Base-by-base conservation (phyloP, 1,140 invertebrate genomes). In the Argopecten irradians region DNA sequence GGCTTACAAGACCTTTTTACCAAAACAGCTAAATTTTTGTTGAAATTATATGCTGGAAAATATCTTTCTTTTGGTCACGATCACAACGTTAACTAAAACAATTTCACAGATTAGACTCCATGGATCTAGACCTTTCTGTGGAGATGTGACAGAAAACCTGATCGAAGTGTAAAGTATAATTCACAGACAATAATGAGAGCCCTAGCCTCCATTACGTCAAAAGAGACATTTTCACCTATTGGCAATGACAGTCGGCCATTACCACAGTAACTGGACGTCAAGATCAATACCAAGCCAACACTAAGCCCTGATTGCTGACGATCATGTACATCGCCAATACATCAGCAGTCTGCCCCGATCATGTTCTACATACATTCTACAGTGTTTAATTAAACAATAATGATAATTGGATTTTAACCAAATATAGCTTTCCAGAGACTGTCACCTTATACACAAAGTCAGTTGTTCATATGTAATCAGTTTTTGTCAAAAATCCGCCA, bases 201-300 rank as follows among this genome's bases (percentile, higher is more conserved):
- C 55, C 5, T 71, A 55, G 22, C 43, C 14, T 22, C 43, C 16
- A 71, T 28, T 71, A 71, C n/a, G 16, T 71, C 55, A 22, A 28
- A n/a, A n/a, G 55, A 71, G 55, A 71, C 55, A 71, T 71, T 71
- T 71, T 71, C 55, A 71, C 55, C 55, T 71, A 71, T 71, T 71
- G 55, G 22, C 55, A 71, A 71, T 11, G 55, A 71, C 55, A 28
- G 22, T 5, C 22, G 28, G n/a, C 55, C 55, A 71, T 71, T 71
- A 28, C 55, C 55, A 71, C 55, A n/a, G 55, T 71, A 71, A 71
- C 55, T 71, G 55, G 55, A 71, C 55, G 55, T 5, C 7, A 16
- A 16, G n/a, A 71, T 71, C 55, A 71, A 71, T 71, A 71, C 55
- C 55, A 3, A 28, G 55, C 55, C n/a, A 71, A 71, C 55, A 71